A percentile compares a stretch with the other conserved stretches of the same genome.
These are phyloP conservation scores for Tridacna gigas DNA, from an alignment of 2,888 invertebrate genomes.

Conservation along the genomic window DNA sequence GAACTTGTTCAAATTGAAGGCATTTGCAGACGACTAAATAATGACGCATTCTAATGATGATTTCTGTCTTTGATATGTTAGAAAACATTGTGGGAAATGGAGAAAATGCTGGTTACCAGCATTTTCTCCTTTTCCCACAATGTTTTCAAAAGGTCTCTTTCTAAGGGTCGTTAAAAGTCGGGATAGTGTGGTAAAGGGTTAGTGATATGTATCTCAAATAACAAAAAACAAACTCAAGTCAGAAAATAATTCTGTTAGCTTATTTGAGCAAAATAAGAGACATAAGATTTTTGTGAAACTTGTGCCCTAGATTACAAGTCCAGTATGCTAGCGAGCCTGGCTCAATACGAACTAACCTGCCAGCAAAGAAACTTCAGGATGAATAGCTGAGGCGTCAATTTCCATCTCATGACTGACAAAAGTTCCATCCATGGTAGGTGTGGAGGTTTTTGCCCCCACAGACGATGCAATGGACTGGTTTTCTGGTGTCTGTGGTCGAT, in stretches of 20 bases:
- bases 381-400: conserved; percentile 78
- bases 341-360: background rate
- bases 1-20: too few relatives aligned
- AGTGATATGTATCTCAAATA: too few relatives aligned
- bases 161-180: too few relatives aligned
- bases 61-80: background rate
- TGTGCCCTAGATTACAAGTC: background rate
- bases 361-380: conserved; percentile 71
- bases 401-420: conserved; percentile 71
- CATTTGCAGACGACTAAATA: too few relatives aligned
- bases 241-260: too few relatives aligned
- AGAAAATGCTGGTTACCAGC: background rate
- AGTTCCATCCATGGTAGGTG: conserved; percentile 74
- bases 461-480: conserved; percentile 61
- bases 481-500: conserved; percentile 58
- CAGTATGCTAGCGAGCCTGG: background rate
- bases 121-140: conserved; percentile 1
- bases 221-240: too few relatives aligned
- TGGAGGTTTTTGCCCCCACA: conserved; percentile 73
- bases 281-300: too few relatives aligned
- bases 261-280: too few relatives aligned
- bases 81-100: conserved; percentile 4
- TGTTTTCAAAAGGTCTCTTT: background rate
- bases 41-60: too few relatives aligned
- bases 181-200: too few relatives aligned